Conservation (phyloP, 64 coral and sea anemone genomes). For the Stichodactyla helianthus region DNA sequence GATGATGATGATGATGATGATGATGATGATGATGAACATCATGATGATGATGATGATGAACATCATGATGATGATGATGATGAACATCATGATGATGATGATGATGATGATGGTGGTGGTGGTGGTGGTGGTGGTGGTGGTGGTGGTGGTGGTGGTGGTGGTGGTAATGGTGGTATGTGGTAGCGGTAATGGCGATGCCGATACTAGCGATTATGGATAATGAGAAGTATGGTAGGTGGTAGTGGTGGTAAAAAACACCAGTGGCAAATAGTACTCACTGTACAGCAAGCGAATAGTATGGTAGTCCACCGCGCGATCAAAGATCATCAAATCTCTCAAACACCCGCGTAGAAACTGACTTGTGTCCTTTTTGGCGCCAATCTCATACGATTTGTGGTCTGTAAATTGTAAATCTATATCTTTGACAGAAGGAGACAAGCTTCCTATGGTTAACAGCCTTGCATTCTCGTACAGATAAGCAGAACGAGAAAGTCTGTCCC, state of each 20-base stretch:
- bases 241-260: no score
- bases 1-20: not conserved
- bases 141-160: not conserved
- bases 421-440: not conserved
- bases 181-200: no score
- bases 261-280: not conserved
- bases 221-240: no score
- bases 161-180: not conserved
- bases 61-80: not conserved
- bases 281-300: not conserved
- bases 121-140: no score
- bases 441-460: not conserved
- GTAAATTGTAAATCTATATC: not conserved
- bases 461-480: not conserved
- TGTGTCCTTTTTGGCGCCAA: not conserved
- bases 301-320: not conserved
- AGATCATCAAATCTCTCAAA: constrained; percentile 4
- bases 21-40: not conserved
- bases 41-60: not conserved
- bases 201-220: not conserved
- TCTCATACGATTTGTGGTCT: not conserved
- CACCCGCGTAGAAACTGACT: not conserved
- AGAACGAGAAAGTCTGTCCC: not conserved
- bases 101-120: not conserved
- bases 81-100: not conserved